phyloP scores from a whole-genome alignment of 2,797 vertebrate species.

The Catharus ustulatus region DNA sequence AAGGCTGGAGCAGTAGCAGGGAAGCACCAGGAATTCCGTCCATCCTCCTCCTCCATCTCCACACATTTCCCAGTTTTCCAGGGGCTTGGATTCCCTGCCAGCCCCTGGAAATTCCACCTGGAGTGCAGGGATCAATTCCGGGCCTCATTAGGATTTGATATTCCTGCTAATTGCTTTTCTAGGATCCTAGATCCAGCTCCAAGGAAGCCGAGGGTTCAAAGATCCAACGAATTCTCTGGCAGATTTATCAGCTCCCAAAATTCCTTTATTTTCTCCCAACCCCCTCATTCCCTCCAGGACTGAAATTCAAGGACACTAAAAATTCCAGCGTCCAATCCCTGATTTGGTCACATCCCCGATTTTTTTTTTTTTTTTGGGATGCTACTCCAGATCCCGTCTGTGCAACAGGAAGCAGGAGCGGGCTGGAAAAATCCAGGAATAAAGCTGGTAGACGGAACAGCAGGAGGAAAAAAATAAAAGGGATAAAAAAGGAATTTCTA shows the following conservation, averaged over 20 bases:
- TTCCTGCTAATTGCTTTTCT: neutral
- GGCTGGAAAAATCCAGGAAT: neutral
- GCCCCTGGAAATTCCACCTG: neutral
- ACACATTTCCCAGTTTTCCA: neutral
- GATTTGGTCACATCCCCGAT: neutral
- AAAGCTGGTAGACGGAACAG: neutral
- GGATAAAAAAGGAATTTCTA: neutral
- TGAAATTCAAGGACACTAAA: neutral
- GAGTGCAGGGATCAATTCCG: fast-evolving
- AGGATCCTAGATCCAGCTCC: fast-evolving
- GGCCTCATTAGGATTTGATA: neutral
- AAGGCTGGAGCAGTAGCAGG: neutral
- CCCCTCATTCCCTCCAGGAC: neutral
- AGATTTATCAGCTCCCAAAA: neutral
- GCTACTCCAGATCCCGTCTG: neutral
- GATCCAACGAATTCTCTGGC: neutral
- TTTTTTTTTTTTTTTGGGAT: neutral
- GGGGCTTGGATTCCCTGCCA: neutral
- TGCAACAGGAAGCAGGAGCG: neutral
- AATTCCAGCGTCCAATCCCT: fast-evolving
- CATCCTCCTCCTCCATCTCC: fast-evolving
- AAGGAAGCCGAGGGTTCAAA: fast-evolving
- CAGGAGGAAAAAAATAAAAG: neutral
- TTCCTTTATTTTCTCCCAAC: neutral
- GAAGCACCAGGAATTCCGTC: fast-evolving